A percentile compares a stretch with the other conserved stretches of the same genome.
Evolutionary conservation across 2,113 vertebrate genomes (phyloP).

Genomic region (Loxodonta africana): DNA sequence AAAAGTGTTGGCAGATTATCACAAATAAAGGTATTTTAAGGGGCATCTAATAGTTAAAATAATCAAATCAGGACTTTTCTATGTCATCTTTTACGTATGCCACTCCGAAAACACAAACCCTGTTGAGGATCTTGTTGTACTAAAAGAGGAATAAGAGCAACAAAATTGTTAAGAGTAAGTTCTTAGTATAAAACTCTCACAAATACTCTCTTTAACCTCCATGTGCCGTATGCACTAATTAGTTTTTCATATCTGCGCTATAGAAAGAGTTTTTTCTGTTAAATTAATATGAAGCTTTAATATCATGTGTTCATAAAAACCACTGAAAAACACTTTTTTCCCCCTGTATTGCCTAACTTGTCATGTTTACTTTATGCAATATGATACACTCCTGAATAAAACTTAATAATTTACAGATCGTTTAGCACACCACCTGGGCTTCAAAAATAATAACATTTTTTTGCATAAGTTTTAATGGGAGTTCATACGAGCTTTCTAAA

Average conservation of each 20-base stretch:
- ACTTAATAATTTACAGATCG: constrained; percentile 71
- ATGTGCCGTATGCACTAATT: constrained; percentile 34
- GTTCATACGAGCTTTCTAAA: constrained; percentile 66
- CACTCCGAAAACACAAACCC: neutral
- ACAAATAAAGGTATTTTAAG: constrained; percentile 5
- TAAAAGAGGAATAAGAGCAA: neutral
- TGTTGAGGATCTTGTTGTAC: neutral
- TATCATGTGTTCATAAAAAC: constrained; percentile 63
- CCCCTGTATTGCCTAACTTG: neutral
- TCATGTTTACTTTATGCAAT: constrained; percentile 70
- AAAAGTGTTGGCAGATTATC: neutral
- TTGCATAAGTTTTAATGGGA: constrained; percentile 69
- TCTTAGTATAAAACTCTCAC: neutral
- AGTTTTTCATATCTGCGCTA: constrained; percentile 50
- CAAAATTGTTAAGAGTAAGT: neutral
- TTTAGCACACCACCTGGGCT: constrained; percentile 61
- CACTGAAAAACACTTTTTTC: constrained; percentile 27
- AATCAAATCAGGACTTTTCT: neutral
- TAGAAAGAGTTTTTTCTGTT: constrained; percentile 4
- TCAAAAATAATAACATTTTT: constrained; percentile 57
- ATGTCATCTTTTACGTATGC: neutral
- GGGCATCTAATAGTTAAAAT: neutral
- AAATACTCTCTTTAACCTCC: constrained; percentile 37
- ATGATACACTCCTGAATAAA: constrained; percentile 64
- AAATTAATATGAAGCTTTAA: constrained; percentile 67